Conservation (phyloP, 2,888 invertebrate genomes). For the Lycaena phlaeas region DNA sequence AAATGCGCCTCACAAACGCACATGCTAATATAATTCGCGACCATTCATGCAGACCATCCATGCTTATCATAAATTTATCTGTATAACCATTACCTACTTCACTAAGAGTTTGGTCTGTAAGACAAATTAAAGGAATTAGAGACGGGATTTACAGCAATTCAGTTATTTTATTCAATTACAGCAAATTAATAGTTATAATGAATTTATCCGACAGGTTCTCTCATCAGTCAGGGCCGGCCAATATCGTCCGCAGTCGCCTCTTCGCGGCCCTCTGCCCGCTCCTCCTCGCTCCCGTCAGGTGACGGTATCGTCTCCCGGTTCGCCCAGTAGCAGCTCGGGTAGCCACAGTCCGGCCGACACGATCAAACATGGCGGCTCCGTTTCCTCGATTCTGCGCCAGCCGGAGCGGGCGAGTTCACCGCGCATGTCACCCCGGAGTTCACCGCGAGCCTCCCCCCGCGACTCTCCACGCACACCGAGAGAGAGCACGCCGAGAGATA, state of each 20-base stretch:
- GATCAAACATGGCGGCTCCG: slow-evolving; percentile 75
- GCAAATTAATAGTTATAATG: too few relatives aligned
- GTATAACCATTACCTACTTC: too few relatives aligned
- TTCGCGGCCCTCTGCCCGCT: slow-evolving; percentile 74
- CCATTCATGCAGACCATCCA: too few relatives aligned
- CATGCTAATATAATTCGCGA: too few relatives aligned
- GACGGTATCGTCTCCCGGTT: slow-evolving; percentile 81
- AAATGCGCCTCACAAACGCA: too few relatives aligned
- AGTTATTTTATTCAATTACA: too few relatives aligned
- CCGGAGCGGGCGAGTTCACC: slow-evolving; percentile 51
- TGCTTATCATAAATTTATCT: too few relatives aligned
- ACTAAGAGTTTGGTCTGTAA: too few relatives aligned
- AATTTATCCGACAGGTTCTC: slow-evolving; percentile 76
- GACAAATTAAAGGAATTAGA: not conserved
- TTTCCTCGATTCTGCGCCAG: slow-evolving; percentile 58
- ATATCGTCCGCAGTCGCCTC: slow-evolving; percentile 81
- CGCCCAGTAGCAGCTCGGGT: slow-evolving; percentile 89
- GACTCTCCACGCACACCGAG: slow-evolving; percentile 37
- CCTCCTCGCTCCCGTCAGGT: slow-evolving; percentile 64
- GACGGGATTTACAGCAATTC: too few relatives aligned
- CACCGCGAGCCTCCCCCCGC: slow-evolving; percentile 52
- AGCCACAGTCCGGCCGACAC: slow-evolving; percentile 86
- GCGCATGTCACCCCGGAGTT: slow-evolving; percentile 56
- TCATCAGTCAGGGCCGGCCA: slow-evolving; percentile 81
- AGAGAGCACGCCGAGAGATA: slow-evolving; percentile 25